phyloP scores from a whole-genome alignment of 2,888 invertebrate genomes.

The Aricia artaxerxes region DNA sequence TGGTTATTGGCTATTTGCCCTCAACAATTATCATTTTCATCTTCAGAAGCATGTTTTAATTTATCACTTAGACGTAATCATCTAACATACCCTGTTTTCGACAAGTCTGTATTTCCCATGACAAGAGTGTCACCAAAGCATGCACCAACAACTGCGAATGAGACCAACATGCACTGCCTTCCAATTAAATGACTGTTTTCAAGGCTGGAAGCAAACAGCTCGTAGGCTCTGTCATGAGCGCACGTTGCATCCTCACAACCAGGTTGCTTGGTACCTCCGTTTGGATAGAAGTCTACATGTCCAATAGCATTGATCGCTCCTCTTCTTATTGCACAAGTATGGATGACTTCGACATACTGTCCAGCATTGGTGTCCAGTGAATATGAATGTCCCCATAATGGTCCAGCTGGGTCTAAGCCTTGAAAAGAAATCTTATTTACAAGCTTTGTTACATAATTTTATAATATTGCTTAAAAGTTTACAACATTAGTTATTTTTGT shows the following conservation, averaged over 20 bases:
- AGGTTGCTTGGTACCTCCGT: neutral
- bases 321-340: neutral
- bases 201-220: neutral
- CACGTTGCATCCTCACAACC: neutral
- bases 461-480: neutral
- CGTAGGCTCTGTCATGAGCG: neutral
- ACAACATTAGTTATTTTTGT: neutral
- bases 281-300: neutral
- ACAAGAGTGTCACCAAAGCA: neutral
- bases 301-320: neutral
- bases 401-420: neutral
- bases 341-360: neutral
- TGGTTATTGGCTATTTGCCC: too few relatives aligned
- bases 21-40: neutral
- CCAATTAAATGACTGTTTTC: neutral
- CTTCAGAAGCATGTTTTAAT: neutral
- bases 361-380: neutral
- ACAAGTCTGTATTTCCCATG: constrained; percentile 1
- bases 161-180: neutral
- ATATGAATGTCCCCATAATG: neutral
- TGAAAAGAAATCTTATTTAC: constrained; percentile 43
- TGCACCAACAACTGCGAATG: neutral
- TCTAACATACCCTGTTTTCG: neutral
- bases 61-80: neutral
- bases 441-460: constrained; percentile 36